Conservation (phyloP, 1,140 invertebrate genomes). For the Drosophila pachea region DNA sequence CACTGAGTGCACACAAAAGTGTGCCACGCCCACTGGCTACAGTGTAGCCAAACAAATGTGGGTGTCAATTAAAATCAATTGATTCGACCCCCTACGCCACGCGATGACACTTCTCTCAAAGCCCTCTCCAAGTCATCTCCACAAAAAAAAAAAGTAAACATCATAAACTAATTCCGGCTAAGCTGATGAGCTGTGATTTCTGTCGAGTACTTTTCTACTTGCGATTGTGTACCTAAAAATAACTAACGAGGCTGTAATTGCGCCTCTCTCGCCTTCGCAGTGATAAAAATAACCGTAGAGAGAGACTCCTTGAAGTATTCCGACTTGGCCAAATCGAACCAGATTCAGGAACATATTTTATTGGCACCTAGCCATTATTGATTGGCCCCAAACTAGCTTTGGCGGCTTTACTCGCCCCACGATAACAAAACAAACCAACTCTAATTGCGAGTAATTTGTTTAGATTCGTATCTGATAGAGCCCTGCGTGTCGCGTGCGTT, state of each 20-base stretch:
- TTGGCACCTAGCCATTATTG: too few relatives aligned
- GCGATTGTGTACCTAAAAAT: constrained; percentile 48
- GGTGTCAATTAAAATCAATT: constrained; percentile 76
- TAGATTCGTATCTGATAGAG: background rate
- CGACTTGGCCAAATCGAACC: too few relatives aligned
- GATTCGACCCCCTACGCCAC: constrained; percentile 22
- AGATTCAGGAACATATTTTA: too few relatives aligned
- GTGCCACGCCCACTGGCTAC: constrained; percentile 25
- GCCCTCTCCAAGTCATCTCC: constrained; percentile 5
- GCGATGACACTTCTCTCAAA: constrained; percentile 26
- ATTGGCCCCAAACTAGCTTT: too few relatives aligned
- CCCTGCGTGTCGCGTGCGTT: constrained; percentile 6
- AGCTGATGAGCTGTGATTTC: constrained; percentile 49
- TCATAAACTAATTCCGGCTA: background rate
- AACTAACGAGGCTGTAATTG: constrained; percentile 49
- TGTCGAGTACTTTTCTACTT: constrained; percentile 9
- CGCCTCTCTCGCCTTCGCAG: constrained; percentile 5
- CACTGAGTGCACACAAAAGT: constrained; percentile 7
- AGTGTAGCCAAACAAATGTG: constrained; percentile 26
- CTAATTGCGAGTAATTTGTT: constrained; percentile 8
- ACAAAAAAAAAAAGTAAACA: constrained; percentile 19
- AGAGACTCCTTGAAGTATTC: too few relatives aligned
- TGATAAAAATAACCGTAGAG: too few relatives aligned
- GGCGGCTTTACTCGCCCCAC: background rate
- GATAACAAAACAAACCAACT: background rate